Conservation (phyloP, 2,888 invertebrate species). For the Sycophila texana region DNA sequence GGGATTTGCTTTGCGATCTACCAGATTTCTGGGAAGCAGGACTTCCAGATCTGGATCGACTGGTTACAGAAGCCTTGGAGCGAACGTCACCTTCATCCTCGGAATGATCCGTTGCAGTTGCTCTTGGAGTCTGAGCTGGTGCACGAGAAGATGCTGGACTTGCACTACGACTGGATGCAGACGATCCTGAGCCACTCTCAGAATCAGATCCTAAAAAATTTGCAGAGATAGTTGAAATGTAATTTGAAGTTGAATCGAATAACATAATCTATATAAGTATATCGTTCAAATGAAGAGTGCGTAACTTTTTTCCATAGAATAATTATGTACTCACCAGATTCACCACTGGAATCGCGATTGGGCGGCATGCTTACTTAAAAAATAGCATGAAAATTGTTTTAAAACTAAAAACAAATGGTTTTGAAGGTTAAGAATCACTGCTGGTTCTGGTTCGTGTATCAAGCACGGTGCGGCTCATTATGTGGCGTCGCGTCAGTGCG, state of each 20-base stretch:
- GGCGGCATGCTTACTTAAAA: slow-evolving; percentile 62
- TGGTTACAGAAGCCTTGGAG: slow-evolving; percentile 61
- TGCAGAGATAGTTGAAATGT: too few species aligned
- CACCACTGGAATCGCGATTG: slow-evolving; percentile 66
- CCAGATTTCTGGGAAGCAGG: slow-evolving; percentile 60
- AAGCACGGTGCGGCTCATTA: too few species aligned
- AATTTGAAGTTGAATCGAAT: too few species aligned
- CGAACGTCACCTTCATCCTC: slow-evolving; percentile 64
- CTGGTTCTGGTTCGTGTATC: neutral
- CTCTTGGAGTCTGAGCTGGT: slow-evolving; percentile 74
- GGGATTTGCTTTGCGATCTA: slow-evolving; percentile 60
- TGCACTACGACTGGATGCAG: slow-evolving; percentile 74
- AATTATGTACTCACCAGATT: slow-evolving; percentile 63
- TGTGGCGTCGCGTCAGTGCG: too few species aligned
- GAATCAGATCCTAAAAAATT: slow-evolving; percentile 74
- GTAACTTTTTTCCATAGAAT: too few species aligned
- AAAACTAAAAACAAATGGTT: slow-evolving; percentile 39
- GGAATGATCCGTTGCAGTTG: slow-evolving; percentile 64
- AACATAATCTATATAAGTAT: too few species aligned
- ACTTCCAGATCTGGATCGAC: slow-evolving; percentile 65
- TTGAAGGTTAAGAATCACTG: slow-evolving; percentile 29
- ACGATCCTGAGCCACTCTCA: slow-evolving; percentile 75
- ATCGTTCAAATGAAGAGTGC: too few species aligned
- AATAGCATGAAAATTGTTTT: slow-evolving; percentile 39
- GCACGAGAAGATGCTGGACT: slow-evolving; percentile 73